Evolutionary conservation across 2,888 invertebrate species (phyloP), one percentile per base, ranked within the genome.

Genomic region (Lingula anatina): DNA sequence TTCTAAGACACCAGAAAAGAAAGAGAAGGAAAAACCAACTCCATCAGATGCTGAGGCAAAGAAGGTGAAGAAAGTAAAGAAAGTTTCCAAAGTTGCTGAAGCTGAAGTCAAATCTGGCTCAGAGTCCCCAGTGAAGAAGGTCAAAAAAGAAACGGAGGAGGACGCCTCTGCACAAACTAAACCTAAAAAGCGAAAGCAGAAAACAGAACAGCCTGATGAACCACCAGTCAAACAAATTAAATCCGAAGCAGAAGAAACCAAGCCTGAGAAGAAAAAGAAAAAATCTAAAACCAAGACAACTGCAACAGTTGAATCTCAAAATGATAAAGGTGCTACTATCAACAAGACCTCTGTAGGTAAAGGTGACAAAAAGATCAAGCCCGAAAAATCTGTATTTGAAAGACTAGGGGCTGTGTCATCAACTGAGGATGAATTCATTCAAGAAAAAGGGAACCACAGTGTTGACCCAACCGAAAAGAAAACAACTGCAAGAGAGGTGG

Each of bases 11-110:
- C 27, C 46, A 38, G 40, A 45, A 40, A 47, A 53, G 26, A 40
- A 49, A 18, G 51, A 49, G n/a, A 47, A 49, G 12, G 51, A 46
- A 18, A 56, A 52, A 35, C 54, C 56, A 15, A 15, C 35, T 31
- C 35, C 9, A 23, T 21, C 26, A 3, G 21, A 38, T 20, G 20
- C 7, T 9, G n/a, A 12, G 9, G 35, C n/a, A 12, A 24, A n/a
- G 15, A 31, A 31, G 28, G 36, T 36, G 40, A 42, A 28, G 44
- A 49, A 31, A 21, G 21, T 21, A 28, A 44, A 37, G 44, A 44
- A 31, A 15, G 35, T 12, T 31, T 12, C 35, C n/a, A 31, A 31
- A 15, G 9, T 12, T 15, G n/a, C n/a, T 9, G 35, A 31, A 31
- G n/a, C 35, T 31, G 9, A 9, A 31, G 35, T 12, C 9, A 12